Percentiles rank a stretch among this genome's conserved stretches.
Conservation (phyloP, 1,140 invertebrate genomes). For the Aphis gossypii region DNA sequence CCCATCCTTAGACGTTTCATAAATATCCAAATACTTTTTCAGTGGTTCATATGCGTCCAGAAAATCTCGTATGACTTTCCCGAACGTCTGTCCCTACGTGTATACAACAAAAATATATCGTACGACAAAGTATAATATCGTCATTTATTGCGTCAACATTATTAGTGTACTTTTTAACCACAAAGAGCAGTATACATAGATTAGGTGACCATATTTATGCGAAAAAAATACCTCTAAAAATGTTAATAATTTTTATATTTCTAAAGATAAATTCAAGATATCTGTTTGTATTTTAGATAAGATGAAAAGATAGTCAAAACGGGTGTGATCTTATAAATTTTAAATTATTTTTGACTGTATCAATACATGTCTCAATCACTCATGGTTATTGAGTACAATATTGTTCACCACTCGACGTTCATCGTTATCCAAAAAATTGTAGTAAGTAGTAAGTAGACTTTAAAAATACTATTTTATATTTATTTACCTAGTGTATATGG, state of each 20-base stretch:
- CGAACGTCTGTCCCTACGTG: neutral
- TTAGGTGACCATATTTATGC: neutral
- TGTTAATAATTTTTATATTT: neutral
- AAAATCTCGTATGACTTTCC: neutral
- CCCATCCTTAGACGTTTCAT: slow-evolving; percentile 66
- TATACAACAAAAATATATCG: neutral
- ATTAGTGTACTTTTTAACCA: neutral
- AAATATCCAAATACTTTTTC: slow-evolving; percentile 72
- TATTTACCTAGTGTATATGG: too few species aligned
- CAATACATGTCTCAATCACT: too few species aligned
- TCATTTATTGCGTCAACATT: neutral
- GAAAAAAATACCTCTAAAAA: neutral
- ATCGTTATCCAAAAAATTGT: too few species aligned
- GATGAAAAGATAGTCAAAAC: too few species aligned
- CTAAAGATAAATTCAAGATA: neutral
- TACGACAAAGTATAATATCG: neutral
- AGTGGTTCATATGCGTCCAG: slow-evolving; percentile 67
- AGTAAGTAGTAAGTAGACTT: too few species aligned
- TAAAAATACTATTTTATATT: neutral
- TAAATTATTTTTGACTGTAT: too few species aligned
- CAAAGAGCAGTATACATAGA: neutral
- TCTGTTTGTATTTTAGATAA: too few species aligned
- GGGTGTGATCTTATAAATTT: too few species aligned
- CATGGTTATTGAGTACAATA: too few species aligned
- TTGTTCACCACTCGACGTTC: too few species aligned